These are phyloP conservation scores for Mimachlamys varia DNA, from an alignment of 2,888 invertebrate species.

Conservation along the genomic window DNA sequence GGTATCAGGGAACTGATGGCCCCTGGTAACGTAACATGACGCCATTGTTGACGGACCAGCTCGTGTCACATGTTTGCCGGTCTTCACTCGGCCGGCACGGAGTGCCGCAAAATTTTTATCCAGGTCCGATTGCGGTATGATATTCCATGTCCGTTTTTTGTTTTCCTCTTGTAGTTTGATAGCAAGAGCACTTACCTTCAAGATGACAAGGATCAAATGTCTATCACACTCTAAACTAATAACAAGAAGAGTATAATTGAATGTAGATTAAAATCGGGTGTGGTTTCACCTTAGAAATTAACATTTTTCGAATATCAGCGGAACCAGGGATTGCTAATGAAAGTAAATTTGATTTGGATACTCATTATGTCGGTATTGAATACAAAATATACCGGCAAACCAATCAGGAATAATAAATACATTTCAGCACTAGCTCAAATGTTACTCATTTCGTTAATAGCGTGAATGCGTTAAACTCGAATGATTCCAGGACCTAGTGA, in stretches of 20 bases:
- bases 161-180: neutral
- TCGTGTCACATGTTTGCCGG: conserved; percentile 3
- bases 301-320: neutral
- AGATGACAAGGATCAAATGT: neutral
- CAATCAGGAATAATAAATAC: no score
- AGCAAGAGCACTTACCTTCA: conserved; percentile 20
- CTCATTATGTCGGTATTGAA: no score
- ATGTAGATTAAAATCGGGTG: neutral
- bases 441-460: no score
- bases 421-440: no score
- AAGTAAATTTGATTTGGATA: no score
- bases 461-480: no score
- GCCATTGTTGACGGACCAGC: neutral
- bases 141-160: neutral
- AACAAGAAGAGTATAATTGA: neutral
- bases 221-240: neutral
- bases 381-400: no score
- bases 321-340: no score
- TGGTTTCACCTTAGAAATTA: neutral
- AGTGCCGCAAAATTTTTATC: neutral
- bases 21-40: neutral
- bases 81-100: neutral
- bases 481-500: no score
- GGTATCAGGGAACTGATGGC: neutral
- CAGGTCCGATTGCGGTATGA: neutral